phyloP scores from a whole-genome alignment of 2,113 vertebrate species.

The Bufo gargarizans region DNA sequence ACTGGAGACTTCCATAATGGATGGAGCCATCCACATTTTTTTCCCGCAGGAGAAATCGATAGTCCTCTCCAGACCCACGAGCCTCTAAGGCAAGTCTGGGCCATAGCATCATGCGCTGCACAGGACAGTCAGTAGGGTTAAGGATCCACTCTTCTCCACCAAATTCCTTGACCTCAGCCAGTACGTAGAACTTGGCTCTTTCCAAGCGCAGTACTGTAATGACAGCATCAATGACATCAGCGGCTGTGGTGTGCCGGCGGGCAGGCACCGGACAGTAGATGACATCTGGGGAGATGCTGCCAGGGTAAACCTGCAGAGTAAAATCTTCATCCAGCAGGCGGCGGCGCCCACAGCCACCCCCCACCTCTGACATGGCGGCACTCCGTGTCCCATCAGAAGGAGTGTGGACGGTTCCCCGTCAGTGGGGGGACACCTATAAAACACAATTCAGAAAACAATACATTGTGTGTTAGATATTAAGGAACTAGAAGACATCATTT shows the following conservation, averaged over 20 bases:
- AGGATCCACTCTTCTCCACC: slow-evolving; percentile 99
- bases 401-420: slow-evolving; percentile 39
- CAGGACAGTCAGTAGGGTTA: slow-evolving; percentile 94
- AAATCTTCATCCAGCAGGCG: slow-evolving; percentile 95
- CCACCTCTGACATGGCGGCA: slow-evolving; percentile 66
- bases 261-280: slow-evolving; percentile 95
- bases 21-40: slow-evolving; percentile 98
- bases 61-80: slow-evolving; percentile 88
- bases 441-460: not conserved
- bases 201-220: slow-evolving; percentile 89
- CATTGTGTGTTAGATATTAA: not conserved
- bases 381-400: slow-evolving; percentile 58
- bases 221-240: slow-evolving; percentile 91
- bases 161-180: slow-evolving; percentile 97
- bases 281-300: slow-evolving; percentile 89
- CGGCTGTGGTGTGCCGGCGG: slow-evolving; percentile 90
- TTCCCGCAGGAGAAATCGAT: slow-evolving; percentile 93
- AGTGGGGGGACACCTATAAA: slow-evolving; percentile 47
- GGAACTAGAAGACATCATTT: not conserved
- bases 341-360: slow-evolving; percentile 94
- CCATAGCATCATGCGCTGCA: slow-evolving; percentile 99
- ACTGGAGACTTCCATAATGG: slow-evolving; percentile 94
- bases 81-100: slow-evolving; percentile 94
- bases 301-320: slow-evolving; percentile 92
- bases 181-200: slow-evolving; percentile 90